Evolutionary conservation across 53 echinoderm and acorn worm genomes (phyloP).

Genomic region (Echinometra lucunter): DNA sequence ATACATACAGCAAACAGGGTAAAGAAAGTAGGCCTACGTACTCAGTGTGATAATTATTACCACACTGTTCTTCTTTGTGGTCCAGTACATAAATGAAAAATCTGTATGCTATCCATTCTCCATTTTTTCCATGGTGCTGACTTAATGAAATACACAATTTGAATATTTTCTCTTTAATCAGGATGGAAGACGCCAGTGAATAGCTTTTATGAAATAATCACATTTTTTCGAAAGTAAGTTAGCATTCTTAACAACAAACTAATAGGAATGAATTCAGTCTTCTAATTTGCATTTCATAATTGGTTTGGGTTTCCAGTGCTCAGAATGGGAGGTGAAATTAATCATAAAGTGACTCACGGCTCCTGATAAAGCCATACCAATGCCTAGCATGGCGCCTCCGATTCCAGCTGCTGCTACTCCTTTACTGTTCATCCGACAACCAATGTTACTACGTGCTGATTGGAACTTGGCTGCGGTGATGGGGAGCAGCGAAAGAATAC

Average conservation of each 20-base stretch:
- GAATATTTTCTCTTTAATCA: neutral
- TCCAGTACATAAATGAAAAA: neutral
- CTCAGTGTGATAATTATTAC: too few species aligned
- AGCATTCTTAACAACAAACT: neutral
- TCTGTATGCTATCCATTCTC: too few species aligned
- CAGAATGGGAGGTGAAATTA: neutral
- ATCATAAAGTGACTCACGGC: slow-evolving; percentile 77
- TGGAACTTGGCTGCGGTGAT: slow-evolving; percentile 72
- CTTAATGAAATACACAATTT: neutral
- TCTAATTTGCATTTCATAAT: too few species aligned
- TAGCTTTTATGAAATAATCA: neutral
- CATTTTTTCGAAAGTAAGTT: neutral
- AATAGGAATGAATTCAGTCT: neutral
- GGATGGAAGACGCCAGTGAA: too few species aligned
- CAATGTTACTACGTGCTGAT: slow-evolving; percentile 76
- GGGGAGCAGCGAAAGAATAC: slow-evolving; percentile 87
- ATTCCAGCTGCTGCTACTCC: slow-evolving; percentile 75
- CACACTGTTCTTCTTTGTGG: too few species aligned
- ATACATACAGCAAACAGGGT: too few species aligned
- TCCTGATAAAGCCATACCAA: slow-evolving; percentile 92
- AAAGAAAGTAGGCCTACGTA: too few species aligned
- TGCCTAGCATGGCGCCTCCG: slow-evolving; percentile 91
- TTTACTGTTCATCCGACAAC: slow-evolving; percentile 78
- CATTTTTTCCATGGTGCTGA: neutral
- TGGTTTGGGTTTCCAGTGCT: neutral